Conservation (phyloP, 2,888 invertebrate genomes). For the Phyllotreta cruciferae region DNA sequence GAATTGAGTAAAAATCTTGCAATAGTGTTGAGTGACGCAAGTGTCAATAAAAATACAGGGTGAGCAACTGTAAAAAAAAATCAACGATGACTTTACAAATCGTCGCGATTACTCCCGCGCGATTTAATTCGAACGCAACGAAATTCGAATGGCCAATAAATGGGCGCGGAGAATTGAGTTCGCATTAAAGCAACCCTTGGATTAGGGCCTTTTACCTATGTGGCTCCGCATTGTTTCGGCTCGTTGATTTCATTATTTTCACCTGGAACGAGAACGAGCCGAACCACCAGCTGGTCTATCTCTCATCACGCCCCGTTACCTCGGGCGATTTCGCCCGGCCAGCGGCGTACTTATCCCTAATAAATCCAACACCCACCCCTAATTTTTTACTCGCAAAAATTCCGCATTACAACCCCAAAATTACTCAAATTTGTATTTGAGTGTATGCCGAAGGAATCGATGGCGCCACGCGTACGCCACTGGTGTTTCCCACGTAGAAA, state of each 20-base stretch:
- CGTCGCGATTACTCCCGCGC: not conserved
- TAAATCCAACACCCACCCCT: not conserved
- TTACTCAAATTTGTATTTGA: too few relatives aligned
- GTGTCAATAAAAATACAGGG: too few relatives aligned
- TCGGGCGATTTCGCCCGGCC: constrained; percentile 37
- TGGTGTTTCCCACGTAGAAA: constrained; percentile 22
- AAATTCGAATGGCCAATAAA: constrained; percentile 34
- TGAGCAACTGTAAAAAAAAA: not conserved
- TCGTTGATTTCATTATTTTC: constrained; percentile 59
- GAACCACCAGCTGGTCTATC: constrained; percentile 55
- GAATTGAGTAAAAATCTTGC: too few relatives aligned
- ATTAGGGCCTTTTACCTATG: not conserved
- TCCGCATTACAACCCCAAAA: not conserved
- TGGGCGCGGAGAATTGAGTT: constrained; percentile 37
- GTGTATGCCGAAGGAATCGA: not conserved
- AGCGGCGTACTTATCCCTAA: constrained; percentile 14
- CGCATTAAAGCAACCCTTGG: constrained; percentile 33
- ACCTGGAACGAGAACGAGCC: constrained; percentile 54
- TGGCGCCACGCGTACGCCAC: constrained; percentile 16
- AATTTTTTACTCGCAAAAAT: too few relatives aligned
- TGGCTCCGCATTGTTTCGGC: constrained; percentile 57
- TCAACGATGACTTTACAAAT: not conserved
- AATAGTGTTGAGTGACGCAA: too few relatives aligned
- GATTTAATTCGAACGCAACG: constrained; percentile 6
- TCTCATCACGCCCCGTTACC: constrained; percentile 56